Conservation (phyloP, 1,140 invertebrate genomes). For the Rhopalosiphum maidis region DNA sequence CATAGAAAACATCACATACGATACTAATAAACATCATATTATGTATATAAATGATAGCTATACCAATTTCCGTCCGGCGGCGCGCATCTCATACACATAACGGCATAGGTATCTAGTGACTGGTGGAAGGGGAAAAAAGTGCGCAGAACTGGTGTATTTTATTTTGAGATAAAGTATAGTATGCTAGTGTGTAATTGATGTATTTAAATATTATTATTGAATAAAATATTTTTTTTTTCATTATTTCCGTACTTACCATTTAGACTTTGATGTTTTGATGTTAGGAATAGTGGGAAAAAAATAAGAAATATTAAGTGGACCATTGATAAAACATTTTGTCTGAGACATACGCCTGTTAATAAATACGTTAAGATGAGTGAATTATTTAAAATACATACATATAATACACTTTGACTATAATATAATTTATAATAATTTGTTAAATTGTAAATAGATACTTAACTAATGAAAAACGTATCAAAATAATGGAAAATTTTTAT, state of each 20-base stretch:
- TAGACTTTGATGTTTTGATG: neutral
- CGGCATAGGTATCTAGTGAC: no score
- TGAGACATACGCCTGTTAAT: neutral
- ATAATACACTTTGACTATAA: neutral
- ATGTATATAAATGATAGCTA: neutral
- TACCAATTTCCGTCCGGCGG: neutral
- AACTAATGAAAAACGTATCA: neutral
- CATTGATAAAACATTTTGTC: constrained; percentile 32
- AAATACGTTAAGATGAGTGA: neutral
- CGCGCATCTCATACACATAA: no score
- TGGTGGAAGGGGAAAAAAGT: no score
- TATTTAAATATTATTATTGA: neutral
- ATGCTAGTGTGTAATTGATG: neutral
- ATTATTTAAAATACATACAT: neutral
- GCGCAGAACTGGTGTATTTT: no score
- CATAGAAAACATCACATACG: no score
- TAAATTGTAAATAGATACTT: neutral
- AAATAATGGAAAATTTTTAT: neutral
- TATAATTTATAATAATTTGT: neutral
- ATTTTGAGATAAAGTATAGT: neutral
- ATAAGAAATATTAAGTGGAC: neutral
- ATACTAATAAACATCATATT: neutral
- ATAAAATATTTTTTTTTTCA: neutral
- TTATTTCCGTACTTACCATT: neutral
- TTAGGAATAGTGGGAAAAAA: neutral